These are phyloP conservation scores for Pelecanus crispus DNA, from an alignment of 2,113 vertebrate species.

Conservation along the genomic window DNA sequence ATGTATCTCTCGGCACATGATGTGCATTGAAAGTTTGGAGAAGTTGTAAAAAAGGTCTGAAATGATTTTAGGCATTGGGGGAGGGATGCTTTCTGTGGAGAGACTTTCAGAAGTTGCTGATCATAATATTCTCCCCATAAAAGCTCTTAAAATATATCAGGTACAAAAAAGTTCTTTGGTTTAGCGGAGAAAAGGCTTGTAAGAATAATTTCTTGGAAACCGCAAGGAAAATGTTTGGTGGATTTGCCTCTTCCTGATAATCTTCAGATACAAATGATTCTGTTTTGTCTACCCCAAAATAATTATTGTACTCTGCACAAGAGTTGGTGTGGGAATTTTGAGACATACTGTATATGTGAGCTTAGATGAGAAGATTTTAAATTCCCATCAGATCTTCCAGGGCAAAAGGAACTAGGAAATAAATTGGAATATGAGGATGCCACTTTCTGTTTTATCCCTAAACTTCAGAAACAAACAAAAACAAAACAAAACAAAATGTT, in stretches of 20 bases:
- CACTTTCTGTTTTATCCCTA: background rate
- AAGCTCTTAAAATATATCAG: background rate
- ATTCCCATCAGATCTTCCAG: background rate
- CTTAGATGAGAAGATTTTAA: background rate
- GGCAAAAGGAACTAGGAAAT: background rate
- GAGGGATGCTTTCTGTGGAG: background rate
- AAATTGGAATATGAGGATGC: fast-evolving
- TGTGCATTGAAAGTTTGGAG: fast-evolving
- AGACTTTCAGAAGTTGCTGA: background rate
- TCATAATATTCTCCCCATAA: background rate
- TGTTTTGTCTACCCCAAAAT: background rate
- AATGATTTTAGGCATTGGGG: background rate
- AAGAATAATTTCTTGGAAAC: background rate
- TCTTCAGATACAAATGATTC: background rate
- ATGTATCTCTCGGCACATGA: background rate
- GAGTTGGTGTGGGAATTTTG: background rate
- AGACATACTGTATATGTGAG: fast-evolving
- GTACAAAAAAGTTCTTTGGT: background rate
- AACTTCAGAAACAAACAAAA: background rate
- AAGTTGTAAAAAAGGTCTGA: background rate
- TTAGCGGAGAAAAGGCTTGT: background rate
- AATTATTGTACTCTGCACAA: background rate
- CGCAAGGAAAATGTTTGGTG: background rate
- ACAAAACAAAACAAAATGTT: background rate
- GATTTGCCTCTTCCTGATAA: background rate